Percentiles rank a stretch among this genome's conserved stretches.
Evolutionary conservation across 2,888 invertebrate genomes (phyloP).

Genomic region (Cryptus viduatorius): DNA sequence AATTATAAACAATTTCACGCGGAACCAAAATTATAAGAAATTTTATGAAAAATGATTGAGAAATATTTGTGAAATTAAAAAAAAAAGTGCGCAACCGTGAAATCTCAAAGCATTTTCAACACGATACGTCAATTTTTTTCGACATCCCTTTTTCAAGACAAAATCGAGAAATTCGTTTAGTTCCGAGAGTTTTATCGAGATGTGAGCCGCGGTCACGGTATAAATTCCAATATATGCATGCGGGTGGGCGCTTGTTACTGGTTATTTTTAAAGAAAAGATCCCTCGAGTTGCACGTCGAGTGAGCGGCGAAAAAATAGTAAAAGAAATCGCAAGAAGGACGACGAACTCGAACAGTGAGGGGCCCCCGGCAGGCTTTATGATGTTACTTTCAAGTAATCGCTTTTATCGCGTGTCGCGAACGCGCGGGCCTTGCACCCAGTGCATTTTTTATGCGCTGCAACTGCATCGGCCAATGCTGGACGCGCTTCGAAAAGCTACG

Average conservation of each 20-base stretch:
- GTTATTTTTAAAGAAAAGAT: constrained; percentile 5
- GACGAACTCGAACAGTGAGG: not conserved
- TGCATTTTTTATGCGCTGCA: constrained; percentile 3
- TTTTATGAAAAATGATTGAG: not conserved
- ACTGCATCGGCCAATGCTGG: constrained; percentile 14
- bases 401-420: constrained; percentile 23
- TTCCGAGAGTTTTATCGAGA: constrained; percentile 3
- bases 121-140: not conserved
- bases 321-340: constrained; percentile 8
- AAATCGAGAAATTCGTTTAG: not conserved
- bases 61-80: not conserved
- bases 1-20: not conserved
- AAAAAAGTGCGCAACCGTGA: too few relatives aligned
- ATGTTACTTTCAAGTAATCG: constrained; percentile 19
- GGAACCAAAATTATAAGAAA: not conserved
- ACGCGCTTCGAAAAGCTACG: not conserved
- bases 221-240: constrained; percentile 14
- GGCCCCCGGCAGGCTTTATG: constrained; percentile 4
- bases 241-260: constrained; percentile 6
- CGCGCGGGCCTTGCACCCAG: constrained; percentile 9
- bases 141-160: not conserved
- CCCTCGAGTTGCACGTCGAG: not conserved
- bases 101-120: not conserved
- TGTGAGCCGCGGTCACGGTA: not conserved
- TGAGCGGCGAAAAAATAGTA: not conserved